phyloP scores from a whole-genome alignment of 2,113 vertebrate genomes.

The Pituophis catenifer region DNA sequence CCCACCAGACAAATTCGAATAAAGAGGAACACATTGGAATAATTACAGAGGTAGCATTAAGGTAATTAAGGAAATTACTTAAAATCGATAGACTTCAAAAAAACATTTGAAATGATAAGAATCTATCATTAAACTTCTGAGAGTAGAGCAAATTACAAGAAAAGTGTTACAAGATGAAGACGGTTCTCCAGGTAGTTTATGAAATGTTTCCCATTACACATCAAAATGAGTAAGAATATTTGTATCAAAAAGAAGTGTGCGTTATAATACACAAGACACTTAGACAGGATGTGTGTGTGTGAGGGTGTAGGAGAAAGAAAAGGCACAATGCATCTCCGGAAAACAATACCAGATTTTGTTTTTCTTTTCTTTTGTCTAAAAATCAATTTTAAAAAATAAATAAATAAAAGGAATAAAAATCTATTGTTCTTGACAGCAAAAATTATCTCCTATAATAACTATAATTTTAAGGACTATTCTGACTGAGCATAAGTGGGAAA shows the following conservation, averaged over 20 bases:
- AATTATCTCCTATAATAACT: background rate
- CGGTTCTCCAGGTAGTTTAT: slow-evolving; percentile 10
- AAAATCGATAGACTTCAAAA: slow-evolving; percentile 61
- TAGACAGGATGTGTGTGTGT: background rate
- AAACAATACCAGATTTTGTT: background rate
- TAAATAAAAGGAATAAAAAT: background rate
- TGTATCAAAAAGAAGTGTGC: rapidly evolving
- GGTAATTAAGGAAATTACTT: slow-evolving; percentile 75
- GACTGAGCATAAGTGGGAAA: background rate
- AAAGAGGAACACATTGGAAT: slow-evolving; percentile 72
- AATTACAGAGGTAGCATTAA: slow-evolving; percentile 67
- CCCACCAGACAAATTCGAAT: slow-evolving; percentile 59
- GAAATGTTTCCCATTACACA: slow-evolving; percentile 20
- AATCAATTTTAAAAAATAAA: background rate
- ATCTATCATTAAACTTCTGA: slow-evolving; percentile 67
- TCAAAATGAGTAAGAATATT: background rate
- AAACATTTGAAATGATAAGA: slow-evolving; percentile 63
- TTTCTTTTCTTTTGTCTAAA: background rate
- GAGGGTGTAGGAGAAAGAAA: background rate
- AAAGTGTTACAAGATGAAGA: slow-evolving; percentile 70
- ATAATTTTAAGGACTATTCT: background rate
- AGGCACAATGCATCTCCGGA: background rate
- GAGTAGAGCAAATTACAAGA: slow-evolving; percentile 63
- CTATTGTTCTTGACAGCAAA: background rate
- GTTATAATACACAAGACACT: background rate